A percentile compares a stretch with the other conserved stretches of the same genome.
These are phyloP conservation scores for Microctonus brassicae DNA, from an alignment of 2,888 invertebrate genomes.

Conservation along the genomic window DNA sequence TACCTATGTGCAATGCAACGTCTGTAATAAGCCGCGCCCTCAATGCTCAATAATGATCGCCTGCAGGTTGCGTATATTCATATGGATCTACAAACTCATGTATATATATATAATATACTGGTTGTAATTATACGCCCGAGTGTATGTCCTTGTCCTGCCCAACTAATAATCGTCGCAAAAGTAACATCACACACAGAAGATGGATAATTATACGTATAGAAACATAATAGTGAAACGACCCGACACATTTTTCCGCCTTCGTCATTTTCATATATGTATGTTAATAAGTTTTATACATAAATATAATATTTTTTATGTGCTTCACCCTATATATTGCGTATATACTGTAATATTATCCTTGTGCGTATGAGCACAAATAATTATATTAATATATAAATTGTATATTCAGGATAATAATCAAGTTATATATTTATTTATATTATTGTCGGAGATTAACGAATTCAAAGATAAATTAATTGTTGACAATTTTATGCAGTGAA, in stretches of 20 bases:
- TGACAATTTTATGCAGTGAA: neutral
- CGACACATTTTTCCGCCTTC: neutral
- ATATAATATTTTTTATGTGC: neutral
- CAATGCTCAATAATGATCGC: neutral
- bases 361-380: neutral
- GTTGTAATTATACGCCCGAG: slow-evolving; percentile 23
- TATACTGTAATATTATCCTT: neutral
- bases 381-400: too few species aligned
- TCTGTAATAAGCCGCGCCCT: neutral
- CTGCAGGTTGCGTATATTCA: neutral
- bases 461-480: neutral
- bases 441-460: neutral
- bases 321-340: neutral
- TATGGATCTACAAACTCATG: neutral
- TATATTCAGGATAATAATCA: neutral
- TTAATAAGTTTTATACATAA: too few species aligned
- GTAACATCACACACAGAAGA: neutral
- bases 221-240: neutral
- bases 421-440: neutral
- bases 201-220: neutral
- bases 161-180: slow-evolving; percentile 20
- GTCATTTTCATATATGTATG: neutral
- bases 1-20: neutral
- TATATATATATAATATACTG: neutral
- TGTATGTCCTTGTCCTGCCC: slow-evolving; percentile 25